Percentiles rank a stretch among this genome's conserved stretches.
Conservation (phyloP, 1,140 invertebrate species). For the Galleria mellonella region DNA sequence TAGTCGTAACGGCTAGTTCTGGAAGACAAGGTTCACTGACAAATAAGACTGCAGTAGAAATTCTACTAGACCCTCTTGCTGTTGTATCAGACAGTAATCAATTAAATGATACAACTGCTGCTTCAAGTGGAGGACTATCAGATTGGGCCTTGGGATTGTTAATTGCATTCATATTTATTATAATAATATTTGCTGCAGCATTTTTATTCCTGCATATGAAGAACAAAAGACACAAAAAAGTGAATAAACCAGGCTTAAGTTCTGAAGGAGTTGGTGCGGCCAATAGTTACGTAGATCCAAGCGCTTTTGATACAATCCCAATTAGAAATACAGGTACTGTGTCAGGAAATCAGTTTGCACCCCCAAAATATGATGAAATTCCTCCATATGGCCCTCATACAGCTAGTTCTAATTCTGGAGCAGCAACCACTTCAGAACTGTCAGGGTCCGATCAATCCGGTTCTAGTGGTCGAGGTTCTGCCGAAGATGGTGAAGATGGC, state of each 20-base stretch:
- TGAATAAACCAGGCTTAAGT: slow-evolving; percentile 83
- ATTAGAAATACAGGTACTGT: slow-evolving; percentile 78
- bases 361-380: slow-evolving; percentile 93
- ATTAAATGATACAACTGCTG: slow-evolving; percentile 60
- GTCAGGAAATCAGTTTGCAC: slow-evolving; percentile 83
- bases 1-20: slow-evolving; percentile 90
- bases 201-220: slow-evolving; percentile 90
- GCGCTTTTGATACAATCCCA: slow-evolving; percentile 91
- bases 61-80: slow-evolving; percentile 83
- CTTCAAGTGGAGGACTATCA: slow-evolving; percentile 81
- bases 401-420: slow-evolving; percentile 85
- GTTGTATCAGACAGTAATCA: slow-evolving; percentile 66
- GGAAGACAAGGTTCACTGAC: slow-evolving; percentile 89
- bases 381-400: slow-evolving; percentile 86
- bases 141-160: slow-evolving; percentile 92
- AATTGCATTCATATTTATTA: slow-evolving; percentile 86
- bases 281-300: slow-evolving; percentile 88
- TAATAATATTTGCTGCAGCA: slow-evolving; percentile 86
- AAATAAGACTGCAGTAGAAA: slow-evolving; percentile 90
- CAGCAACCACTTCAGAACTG: slow-evolving; percentile 91
- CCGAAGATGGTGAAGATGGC: slow-evolving; percentile 93
- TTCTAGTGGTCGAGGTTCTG: slow-evolving; percentile 95
- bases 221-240: slow-evolving; percentile 87
- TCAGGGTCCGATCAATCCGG: slow-evolving; percentile 94
- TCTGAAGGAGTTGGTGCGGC: slow-evolving; percentile 81